A percentile compares a stretch with the other conserved stretches of the same genome.
phyloP scores from a whole-genome alignment of 2,113 vertebrate genomes.

The Tapirus terrestris region DNA sequence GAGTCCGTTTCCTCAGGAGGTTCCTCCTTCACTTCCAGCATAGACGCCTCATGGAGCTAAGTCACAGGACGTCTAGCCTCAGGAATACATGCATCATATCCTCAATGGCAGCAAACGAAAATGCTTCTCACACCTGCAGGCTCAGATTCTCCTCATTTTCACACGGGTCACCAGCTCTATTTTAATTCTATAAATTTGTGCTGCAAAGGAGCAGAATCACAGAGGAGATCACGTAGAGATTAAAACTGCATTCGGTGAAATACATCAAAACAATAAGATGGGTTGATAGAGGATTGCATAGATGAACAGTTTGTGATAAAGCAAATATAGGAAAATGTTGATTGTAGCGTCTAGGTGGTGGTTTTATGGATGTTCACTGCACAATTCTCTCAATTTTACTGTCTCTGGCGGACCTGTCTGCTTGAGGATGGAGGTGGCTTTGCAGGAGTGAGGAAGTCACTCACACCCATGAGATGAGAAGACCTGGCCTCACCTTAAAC shows the following conservation, averaged over 20 bases:
- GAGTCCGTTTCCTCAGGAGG: background rate
- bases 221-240: background rate
- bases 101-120: background rate
- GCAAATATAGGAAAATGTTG: background rate
- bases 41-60: background rate
- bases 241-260: background rate
- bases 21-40: background rate
- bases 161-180: background rate
- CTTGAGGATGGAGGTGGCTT: background rate
- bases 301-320: background rate
- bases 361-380: background rate
- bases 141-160: background rate
- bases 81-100: background rate
- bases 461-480: background rate
- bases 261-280: background rate
- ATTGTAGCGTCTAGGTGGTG: background rate
- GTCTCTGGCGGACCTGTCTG: background rate
- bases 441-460: background rate
- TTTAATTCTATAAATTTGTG: background rate
- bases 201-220: background rate
- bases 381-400: background rate
- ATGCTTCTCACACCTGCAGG: background rate
- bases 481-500: background rate
- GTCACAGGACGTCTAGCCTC: background rate
- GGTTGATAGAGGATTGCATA: background rate